Evolutionary conservation across 2,888 invertebrate species (phyloP).

Genomic region (Rhodophaea formosa): DNA sequence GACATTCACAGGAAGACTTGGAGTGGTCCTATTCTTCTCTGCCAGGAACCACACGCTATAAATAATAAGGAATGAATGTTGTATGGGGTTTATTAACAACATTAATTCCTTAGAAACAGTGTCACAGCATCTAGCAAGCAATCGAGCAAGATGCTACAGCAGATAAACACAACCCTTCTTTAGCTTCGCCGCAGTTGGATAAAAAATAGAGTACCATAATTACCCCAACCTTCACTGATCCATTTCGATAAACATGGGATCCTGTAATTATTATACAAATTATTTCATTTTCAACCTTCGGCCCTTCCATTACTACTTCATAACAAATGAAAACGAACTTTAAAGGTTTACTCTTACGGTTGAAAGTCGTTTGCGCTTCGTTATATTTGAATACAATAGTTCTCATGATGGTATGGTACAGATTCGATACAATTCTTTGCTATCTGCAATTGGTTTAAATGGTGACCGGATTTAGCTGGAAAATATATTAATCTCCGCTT

Average conservation of each 20-base stretch:
- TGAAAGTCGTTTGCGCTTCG: not conserved
- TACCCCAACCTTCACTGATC: not conserved
- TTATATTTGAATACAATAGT: conserved; percentile 3
- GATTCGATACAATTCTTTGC: not conserved
- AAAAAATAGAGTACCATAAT: not conserved
- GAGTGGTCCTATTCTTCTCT: too few relatives aligned
- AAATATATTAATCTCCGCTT: not conserved
- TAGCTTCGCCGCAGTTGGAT: too few relatives aligned
- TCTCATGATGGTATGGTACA: conserved; percentile 2
- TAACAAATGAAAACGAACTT: not conserved
- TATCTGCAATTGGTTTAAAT: not conserved
- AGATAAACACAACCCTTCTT: too few relatives aligned
- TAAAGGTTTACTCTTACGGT: not conserved
- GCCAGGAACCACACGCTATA: too few relatives aligned
- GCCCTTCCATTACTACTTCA: not conserved
- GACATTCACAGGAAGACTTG: too few relatives aligned
- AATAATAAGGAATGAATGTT: too few relatives aligned
- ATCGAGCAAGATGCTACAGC: too few relatives aligned
- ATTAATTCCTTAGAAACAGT: too few relatives aligned
- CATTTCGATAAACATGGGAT: not conserved
- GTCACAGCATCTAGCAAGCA: too few relatives aligned
- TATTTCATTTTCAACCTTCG: conserved; percentile 2
- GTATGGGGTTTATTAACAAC: too few relatives aligned
- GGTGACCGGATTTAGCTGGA: not conserved
- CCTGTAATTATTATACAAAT: conserved; percentile 9